Evolutionary conservation across 2,113 vertebrate genomes (phyloP).

Genomic region (Anthoscopus minutus): DNA sequence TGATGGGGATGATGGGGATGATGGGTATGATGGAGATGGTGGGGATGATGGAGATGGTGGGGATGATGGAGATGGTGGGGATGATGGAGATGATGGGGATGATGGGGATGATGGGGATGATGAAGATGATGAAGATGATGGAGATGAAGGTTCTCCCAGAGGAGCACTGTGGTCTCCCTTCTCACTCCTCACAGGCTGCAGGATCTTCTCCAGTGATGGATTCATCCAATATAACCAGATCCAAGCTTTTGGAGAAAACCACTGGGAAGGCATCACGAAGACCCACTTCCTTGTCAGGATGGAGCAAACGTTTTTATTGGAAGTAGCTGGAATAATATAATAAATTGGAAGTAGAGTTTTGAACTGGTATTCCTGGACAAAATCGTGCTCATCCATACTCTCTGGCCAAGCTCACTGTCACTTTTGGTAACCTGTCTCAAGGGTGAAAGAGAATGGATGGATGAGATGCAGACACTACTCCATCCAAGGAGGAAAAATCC

Average conservation of each 20-base stretch:
- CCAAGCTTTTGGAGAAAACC: neutral
- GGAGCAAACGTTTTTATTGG: neutral
- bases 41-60: too few relatives aligned
- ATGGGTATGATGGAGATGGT: too few relatives aligned
- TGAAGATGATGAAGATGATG: too few relatives aligned
- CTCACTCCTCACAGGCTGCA: neutral
- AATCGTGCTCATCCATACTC: rapidly evolving
- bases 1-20: too few relatives aligned
- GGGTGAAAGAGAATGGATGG: neutral
- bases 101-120: too few relatives aligned
- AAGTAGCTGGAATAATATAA: too few relatives aligned
- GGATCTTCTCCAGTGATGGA: neutral
- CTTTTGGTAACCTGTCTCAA: neutral
- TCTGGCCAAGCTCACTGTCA: neutral
- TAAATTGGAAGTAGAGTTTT: too few relatives aligned
- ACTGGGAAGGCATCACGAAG: neutral
- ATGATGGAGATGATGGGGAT: too few relatives aligned
- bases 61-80: too few relatives aligned
- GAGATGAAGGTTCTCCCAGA: neutral
- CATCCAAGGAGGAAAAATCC: neutral
- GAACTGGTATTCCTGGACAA: neutral
- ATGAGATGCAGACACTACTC: neutral
- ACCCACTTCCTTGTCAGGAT: neutral
- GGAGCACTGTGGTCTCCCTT: neutral
- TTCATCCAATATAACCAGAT: neutral